These are phyloP conservation scores for Sinonovacula constricta DNA, from an alignment of 1,140 invertebrate species.

Conservation along the genomic window DNA sequence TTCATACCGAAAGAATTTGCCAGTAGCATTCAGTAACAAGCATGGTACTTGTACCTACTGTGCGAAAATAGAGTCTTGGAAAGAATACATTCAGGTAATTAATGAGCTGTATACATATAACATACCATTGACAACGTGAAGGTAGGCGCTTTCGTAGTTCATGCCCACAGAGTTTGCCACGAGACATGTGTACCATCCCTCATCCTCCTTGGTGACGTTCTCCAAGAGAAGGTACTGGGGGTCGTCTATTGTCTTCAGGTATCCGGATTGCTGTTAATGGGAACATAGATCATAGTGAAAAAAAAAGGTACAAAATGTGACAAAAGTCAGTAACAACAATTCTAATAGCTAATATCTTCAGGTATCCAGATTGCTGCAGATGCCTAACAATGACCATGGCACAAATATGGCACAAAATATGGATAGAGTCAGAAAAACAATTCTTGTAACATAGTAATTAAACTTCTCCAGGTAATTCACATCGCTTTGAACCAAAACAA, in stretches of 20 bases:
- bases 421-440: not conserved
- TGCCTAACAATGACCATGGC: not conserved
- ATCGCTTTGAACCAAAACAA: too few species aligned
- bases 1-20: too few species aligned
- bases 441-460: not conserved
- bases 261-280: slow-evolving; percentile 62
- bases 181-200: slow-evolving; percentile 96
- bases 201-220: slow-evolving; percentile 91
- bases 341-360: not conserved
- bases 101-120: too few species aligned
- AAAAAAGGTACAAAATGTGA: not conserved
- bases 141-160: slow-evolving; percentile 88
- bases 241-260: slow-evolving; percentile 73
- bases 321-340: not conserved
- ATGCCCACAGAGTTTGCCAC: slow-evolving; percentile 90
- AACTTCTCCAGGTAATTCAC: too few species aligned
- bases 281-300: not conserved
- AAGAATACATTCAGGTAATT: too few species aligned
- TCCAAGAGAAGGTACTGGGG: slow-evolving; percentile 86
- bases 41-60: too few species aligned
- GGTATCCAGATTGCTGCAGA: not conserved
- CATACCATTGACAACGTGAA: slow-evolving; percentile 83
- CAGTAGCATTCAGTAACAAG: too few species aligned
- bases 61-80: too few species aligned
- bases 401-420: not conserved